A percentile compares a stretch with the other conserved stretches of the same genome.
These are phyloP conservation scores for Ictalurus punctatus DNA, from an alignment of 2,113 vertebrate genomes.

Conservation along the genomic window DNA sequence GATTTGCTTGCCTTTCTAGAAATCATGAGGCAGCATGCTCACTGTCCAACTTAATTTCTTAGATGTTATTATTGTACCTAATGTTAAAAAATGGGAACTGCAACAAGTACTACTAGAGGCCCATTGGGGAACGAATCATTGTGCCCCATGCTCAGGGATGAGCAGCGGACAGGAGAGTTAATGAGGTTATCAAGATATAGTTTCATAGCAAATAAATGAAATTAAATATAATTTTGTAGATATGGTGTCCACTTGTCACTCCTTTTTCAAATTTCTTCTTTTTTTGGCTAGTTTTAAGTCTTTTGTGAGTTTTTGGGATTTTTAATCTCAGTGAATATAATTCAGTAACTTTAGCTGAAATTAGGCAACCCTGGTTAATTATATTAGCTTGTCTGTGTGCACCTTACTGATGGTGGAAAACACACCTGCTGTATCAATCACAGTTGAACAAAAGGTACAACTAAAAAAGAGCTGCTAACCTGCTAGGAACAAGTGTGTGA, in stretches of 20 bases:
- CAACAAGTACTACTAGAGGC: neutral
- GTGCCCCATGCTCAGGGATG: neutral
- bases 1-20: neutral
- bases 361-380: neutral
- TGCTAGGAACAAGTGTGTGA: neutral
- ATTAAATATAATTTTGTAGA: neutral
- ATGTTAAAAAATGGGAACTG: neutral
- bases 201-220: neutral
- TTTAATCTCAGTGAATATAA: too few relatives aligned
- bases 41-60: neutral
- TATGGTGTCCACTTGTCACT: neutral
- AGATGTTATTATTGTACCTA: neutral
- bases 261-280: neutral
- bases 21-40: neutral
- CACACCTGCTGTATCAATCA: neutral
- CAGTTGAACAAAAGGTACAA: neutral
- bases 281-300: neutral
- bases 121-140: neutral
- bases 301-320: neutral
- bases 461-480: neutral
- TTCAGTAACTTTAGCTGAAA: neutral
- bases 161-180: neutral
- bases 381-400: neutral
- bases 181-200: neutral
- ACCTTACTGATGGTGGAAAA: neutral